Conservation (phyloP, 2,113 vertebrate genomes). For the Probosciger aterrimus region DNA sequence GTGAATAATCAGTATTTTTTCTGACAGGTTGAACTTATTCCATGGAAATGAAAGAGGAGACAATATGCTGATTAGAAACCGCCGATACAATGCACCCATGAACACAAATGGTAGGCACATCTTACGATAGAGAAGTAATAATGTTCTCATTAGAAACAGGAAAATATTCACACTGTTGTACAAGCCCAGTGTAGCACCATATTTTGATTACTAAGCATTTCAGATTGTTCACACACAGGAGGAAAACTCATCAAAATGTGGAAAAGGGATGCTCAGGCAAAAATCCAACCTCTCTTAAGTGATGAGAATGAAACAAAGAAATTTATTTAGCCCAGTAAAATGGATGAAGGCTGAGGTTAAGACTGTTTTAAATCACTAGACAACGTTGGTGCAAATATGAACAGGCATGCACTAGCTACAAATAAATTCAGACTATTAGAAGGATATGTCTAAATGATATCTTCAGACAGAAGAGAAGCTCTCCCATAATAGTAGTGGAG, state of each 20-base stretch:
- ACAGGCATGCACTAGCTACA: background rate
- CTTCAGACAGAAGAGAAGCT: background rate
- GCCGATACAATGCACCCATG: fast-evolving
- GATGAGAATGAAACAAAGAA: background rate
- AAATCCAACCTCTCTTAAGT: background rate
- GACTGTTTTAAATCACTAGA: background rate
- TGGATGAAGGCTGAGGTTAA: background rate
- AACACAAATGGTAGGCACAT: background rate
- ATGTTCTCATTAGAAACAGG: background rate
- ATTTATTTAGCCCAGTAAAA: background rate
- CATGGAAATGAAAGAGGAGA: background rate
- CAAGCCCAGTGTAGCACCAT: background rate
- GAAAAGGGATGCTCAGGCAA: background rate
- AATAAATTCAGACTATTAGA: background rate
- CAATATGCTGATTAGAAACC: background rate
- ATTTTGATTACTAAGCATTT: background rate
- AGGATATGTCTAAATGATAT: background rate
- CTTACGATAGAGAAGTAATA: background rate
- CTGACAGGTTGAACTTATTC: background rate
- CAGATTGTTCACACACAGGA: background rate
- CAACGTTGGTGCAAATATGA: background rate
- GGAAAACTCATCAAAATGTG: background rate
- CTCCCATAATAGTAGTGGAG: background rate
- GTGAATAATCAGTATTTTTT: background rate
- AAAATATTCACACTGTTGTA: background rate